Percentiles rank a stretch among this genome's conserved stretches.
These are phyloP conservation scores for Microctonus aethiopoides DNA, from an alignment of 2,888 invertebrate species.

Conservation along the genomic window DNA sequence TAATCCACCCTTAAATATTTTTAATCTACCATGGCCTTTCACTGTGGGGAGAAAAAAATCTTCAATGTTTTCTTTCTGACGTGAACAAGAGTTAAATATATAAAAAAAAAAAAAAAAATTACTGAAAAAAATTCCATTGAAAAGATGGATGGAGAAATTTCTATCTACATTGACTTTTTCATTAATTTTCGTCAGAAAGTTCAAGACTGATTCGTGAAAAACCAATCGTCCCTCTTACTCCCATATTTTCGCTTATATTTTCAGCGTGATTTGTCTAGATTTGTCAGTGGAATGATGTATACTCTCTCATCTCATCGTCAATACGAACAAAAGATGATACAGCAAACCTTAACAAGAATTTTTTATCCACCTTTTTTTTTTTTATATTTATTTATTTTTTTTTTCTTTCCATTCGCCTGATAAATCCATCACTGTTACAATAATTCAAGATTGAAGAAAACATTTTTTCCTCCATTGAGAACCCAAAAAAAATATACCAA, in stretches of 20 bases:
- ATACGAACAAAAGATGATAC: conserved; percentile 19
- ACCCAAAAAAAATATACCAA: background rate
- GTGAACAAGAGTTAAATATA: background rate
- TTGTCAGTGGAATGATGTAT: conserved; percentile 32
- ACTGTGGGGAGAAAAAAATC: conserved; percentile 12
- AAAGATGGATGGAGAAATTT: conserved; percentile 14
- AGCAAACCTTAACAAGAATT: conserved; percentile 5
- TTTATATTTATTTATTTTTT: background rate
- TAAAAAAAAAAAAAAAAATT: background rate
- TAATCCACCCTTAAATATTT: conserved; percentile 48
- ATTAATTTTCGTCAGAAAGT: conserved; percentile 41
- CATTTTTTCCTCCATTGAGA: background rate
- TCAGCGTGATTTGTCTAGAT: conserved; percentile 24
- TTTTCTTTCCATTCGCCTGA: background rate
- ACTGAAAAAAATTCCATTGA: background rate
- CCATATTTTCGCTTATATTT: conserved; percentile 35
- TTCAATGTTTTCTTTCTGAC: conserved; percentile 3
- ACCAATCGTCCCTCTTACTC: conserved; percentile 31
- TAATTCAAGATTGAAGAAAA: background rate
- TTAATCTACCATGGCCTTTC: conserved; percentile 39
- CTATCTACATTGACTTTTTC: conserved; percentile 42
- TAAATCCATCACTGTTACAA: conserved; percentile 1
- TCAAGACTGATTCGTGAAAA: conserved; percentile 31
- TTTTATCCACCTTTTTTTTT: background rate
- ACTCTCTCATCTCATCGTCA: background rate